Conservation (phyloP, 2,113 vertebrate genomes). For the Zosterops borbonicus region DNA sequence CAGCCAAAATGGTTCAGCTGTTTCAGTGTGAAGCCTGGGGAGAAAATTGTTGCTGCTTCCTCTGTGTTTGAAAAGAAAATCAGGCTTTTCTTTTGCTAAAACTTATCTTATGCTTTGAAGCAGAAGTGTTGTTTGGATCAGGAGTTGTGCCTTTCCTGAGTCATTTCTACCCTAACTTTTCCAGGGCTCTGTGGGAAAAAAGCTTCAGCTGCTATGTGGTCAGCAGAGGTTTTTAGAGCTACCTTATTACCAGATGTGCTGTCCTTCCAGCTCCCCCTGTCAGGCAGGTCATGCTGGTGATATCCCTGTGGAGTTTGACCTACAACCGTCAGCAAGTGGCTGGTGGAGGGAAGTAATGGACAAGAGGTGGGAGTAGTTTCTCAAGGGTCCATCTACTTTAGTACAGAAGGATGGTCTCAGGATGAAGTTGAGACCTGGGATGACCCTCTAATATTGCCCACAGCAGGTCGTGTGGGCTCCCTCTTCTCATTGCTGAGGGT, state of each 20-base stretch:
- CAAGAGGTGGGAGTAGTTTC: not conserved
- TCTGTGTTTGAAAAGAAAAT: not conserved
- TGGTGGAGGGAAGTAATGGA: not conserved
- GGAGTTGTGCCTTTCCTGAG: not conserved
- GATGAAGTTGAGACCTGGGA: not conserved
- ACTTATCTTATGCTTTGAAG: not conserved
- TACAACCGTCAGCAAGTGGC: not conserved
- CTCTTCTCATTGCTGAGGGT: not conserved
- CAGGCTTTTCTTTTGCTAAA: not conserved
- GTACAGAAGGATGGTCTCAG: not conserved
- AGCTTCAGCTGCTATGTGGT: not conserved
- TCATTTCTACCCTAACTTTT: not conserved
- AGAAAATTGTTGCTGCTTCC: not conserved
- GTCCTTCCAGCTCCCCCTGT: not conserved
- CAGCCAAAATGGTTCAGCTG: slow-evolving; percentile 6
- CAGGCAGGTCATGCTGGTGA: not conserved
- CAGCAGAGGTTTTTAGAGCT: not conserved
- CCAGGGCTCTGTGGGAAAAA: not conserved
- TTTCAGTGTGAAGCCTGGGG: not conserved
- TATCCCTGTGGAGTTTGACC: not conserved
- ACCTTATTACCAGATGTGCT: not conserved
- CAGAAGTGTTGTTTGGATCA: not conserved
- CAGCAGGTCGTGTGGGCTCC: not conserved
- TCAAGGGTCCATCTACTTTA: not conserved
- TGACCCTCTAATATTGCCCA: not conserved